phyloP scores from a whole-genome alignment of 2,888 invertebrate species.

The Penaeus monodon region DNA sequence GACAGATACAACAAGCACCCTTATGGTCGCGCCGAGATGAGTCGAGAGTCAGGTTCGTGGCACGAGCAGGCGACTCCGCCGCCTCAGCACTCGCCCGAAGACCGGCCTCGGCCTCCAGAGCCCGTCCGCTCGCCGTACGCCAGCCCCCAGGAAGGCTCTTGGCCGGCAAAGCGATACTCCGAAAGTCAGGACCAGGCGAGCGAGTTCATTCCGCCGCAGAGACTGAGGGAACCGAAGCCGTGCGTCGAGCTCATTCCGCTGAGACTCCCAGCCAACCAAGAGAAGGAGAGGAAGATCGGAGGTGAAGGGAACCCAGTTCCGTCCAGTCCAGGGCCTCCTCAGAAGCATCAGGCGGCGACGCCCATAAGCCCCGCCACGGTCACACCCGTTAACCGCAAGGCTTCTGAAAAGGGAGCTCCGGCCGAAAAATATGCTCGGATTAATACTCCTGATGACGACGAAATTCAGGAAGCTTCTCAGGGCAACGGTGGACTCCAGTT shows the following conservation, averaged over 20 bases:
- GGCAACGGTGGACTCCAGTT: too few relatives aligned
- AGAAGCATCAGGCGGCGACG: not conserved
- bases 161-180: not conserved
- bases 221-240: constrained; percentile 39
- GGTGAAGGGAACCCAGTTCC: not conserved
- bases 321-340: not conserved
- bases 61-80: too few relatives aligned
- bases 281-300: not conserved
- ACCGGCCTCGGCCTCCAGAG: not conserved
- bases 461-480: too few relatives aligned
- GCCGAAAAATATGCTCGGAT: too few relatives aligned
- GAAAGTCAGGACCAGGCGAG: not conserved
- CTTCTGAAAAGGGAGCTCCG: too few relatives aligned
- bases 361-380: too few relatives aligned
- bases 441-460: too few relatives aligned
- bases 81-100: not conserved
- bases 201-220: not conserved
- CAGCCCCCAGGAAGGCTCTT: not conserved
- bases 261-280: not conserved
- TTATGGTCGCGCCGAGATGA: not conserved
- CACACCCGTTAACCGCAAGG: too few relatives aligned
- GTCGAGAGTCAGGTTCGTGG: too few relatives aligned
- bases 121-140: not conserved
- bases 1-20: constrained; percentile 3
- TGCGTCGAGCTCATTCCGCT: constrained; percentile 45